Base-by-base conservation (phyloP, 2,888 invertebrate species). In the Mycogona germanica region DNA sequence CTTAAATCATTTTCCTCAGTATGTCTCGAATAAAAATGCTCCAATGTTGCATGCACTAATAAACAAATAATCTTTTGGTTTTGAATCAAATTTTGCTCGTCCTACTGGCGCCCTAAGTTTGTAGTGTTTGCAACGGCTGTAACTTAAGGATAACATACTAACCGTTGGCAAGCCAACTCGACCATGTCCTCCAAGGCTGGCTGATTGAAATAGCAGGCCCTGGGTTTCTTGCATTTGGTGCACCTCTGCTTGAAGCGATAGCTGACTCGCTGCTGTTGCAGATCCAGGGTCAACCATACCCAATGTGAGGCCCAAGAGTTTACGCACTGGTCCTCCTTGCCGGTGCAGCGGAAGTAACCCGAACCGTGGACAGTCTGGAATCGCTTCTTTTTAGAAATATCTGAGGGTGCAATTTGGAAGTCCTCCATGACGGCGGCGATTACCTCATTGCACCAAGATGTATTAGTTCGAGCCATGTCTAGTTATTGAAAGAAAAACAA, bases 211-310 rank as follows among this genome's bases (percentile, higher is more conserved):
- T 12, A 12, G 12, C 12, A n/a, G 12, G 12, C n/a, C 12, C 12
- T 35, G 12, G n/a, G 12, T 12, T 26, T 29, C 46, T 14, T 29
- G 19, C 50, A 50, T 5, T 6, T 14, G 6, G 25, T 25, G 29
- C 50, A 50, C 17, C 40, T 50, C 14, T 50, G 50, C 6, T 50
- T 25, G 26, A 50, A 50, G 5, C 50, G 50, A 40, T 50, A 50
- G 21, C 23, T 26, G 12, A 50, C 40, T 50, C 14, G 14, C 26
- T 50, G 50, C 2, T 50, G n/a, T n/a, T 29, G 50, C n/a, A 50
- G 26, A 50, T 50, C 50, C 17, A 50, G 25, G 21, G 17, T 7
- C 17, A 50, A n/a, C 50, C 50, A 50, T n/a, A 25, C 26, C 38
- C 40, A 50, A n/a, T 23, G 14, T 14, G 50, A 50, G 9, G 5